Percentiles rank a stretch among this genome's conserved stretches.
These are phyloP conservation scores for Geococcyx californianus DNA, from an alignment of 2,113 vertebrate genomes.

Conservation along the genomic window DNA sequence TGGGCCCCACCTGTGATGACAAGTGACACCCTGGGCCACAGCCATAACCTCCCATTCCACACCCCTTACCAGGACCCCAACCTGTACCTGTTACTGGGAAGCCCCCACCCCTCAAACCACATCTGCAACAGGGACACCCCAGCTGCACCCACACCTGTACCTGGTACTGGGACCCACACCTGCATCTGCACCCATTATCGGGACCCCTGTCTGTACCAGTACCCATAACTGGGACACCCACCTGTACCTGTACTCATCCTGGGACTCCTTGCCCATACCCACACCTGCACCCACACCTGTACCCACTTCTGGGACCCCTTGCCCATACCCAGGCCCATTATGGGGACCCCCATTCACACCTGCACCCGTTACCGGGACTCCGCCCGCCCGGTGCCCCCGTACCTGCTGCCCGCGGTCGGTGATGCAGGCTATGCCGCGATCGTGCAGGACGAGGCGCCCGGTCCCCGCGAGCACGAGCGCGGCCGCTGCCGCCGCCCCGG, in stretches of 20 bases:
- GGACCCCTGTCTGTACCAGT: not conserved
- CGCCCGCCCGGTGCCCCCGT: not conserved
- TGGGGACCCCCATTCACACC: not conserved
- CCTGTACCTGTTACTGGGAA: not conserved
- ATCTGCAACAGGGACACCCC: not conserved
- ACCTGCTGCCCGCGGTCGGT: slow-evolving; percentile 74
- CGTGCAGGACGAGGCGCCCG: slow-evolving; percentile 86
- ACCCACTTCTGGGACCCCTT: accelerated
- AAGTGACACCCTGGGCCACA: not conserved
- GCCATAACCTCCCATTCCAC: not conserved
- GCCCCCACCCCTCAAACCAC: not conserved
- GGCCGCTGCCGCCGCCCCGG: slow-evolving; percentile 89
- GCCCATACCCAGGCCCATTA: accelerated
- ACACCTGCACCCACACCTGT: accelerated
- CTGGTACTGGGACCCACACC: not conserved
- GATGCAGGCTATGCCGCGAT: slow-evolving; percentile 67
- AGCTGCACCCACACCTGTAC: not conserved
- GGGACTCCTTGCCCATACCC: accelerated
- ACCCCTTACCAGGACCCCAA: not conserved
- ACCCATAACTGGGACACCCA: not conserved
- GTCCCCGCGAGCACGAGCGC: slow-evolving; percentile 87
- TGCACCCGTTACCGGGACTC: not conserved
- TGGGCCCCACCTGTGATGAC: not conserved
- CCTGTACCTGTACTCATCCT: accelerated
- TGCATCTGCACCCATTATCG: accelerated